Evolutionary conservation across 2,113 vertebrate species (phyloP).

Genomic region (Azemiops feae): DNA sequence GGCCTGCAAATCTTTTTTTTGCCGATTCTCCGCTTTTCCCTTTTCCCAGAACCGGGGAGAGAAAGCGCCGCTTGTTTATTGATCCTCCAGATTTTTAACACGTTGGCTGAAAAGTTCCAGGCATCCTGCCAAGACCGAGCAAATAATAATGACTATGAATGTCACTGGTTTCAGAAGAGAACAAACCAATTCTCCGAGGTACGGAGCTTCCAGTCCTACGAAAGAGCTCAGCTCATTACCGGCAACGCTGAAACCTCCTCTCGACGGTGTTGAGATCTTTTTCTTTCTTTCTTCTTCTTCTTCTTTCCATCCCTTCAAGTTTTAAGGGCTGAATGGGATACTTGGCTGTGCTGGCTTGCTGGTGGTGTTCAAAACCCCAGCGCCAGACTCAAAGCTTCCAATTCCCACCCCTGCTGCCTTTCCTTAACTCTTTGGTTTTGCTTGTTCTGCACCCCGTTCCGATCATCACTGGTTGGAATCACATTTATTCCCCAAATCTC

Average conservation of each 20-base stretch:
- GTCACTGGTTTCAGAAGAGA: constrained; percentile 8
- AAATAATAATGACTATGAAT: constrained; percentile 9
- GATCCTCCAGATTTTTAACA: constrained; percentile 25
- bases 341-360: neutral
- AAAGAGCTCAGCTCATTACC: neutral
- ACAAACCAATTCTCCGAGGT: constrained; percentile 9
- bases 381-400: neutral
- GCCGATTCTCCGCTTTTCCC: neutral
- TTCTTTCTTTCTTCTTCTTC: neutral
- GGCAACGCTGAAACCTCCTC: neutral
- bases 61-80: neutral
- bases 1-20: neutral
- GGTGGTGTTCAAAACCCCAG: neutral
- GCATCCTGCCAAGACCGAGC: constrained; percentile 1
- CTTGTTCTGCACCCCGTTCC: neutral
- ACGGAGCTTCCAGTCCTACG: neutral
- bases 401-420: neutral
- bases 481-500: neutral
- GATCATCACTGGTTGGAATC: neutral
- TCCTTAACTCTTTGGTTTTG: neutral
- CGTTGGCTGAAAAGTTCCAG: neutral
- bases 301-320: neutral
- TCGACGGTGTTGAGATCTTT: neutral
- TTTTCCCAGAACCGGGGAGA: neutral
- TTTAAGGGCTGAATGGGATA: neutral